A percentile compares a stretch with the other conserved stretches of the same genome.
Evolutionary conservation across 2,797 vertebrate species (phyloP).

Genomic region (Tragopan temminckii): DNA sequence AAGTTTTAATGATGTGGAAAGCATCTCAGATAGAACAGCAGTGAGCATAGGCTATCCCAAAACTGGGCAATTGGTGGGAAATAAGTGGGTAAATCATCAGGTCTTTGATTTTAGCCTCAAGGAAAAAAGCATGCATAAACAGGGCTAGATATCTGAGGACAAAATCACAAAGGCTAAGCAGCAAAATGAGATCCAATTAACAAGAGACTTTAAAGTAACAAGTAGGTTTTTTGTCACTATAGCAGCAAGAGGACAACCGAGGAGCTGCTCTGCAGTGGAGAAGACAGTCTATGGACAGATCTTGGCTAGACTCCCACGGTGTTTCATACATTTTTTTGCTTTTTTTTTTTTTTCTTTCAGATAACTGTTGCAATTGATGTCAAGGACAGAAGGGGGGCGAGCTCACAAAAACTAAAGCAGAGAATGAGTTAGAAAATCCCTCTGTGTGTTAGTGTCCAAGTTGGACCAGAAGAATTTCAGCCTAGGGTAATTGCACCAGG

Average conservation of each 20-base stretch:
- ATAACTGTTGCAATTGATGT: not conserved
- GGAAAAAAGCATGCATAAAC: not conserved
- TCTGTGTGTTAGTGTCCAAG: not conserved
- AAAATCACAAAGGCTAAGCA: not conserved
- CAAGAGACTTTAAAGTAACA: not conserved
- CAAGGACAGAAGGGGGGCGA: not conserved
- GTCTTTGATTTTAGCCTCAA: not conserved
- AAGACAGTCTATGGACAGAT: not conserved
- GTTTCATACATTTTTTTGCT: not conserved
- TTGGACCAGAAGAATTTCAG: not conserved
- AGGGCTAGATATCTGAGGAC: not conserved
- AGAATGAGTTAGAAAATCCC: not conserved
- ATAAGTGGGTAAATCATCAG: not conserved
- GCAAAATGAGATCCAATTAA: not conserved
- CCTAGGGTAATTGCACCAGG: not conserved
- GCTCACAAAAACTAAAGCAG: not conserved
- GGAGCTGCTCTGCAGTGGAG: accelerated
- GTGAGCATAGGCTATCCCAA: not conserved
- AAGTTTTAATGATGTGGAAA: not conserved
- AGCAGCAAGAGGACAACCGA: not conserved
- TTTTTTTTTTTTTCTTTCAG: not conserved
- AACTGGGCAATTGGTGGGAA: not conserved
- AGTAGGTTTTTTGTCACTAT: not conserved
- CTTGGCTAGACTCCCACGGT: not conserved
- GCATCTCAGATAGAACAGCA: not conserved